Evolutionary conservation across 2,113 vertebrate genomes (phyloP), one percentile per base, ranked within the genome.

Genomic region (Eulemur macaco): DNA sequence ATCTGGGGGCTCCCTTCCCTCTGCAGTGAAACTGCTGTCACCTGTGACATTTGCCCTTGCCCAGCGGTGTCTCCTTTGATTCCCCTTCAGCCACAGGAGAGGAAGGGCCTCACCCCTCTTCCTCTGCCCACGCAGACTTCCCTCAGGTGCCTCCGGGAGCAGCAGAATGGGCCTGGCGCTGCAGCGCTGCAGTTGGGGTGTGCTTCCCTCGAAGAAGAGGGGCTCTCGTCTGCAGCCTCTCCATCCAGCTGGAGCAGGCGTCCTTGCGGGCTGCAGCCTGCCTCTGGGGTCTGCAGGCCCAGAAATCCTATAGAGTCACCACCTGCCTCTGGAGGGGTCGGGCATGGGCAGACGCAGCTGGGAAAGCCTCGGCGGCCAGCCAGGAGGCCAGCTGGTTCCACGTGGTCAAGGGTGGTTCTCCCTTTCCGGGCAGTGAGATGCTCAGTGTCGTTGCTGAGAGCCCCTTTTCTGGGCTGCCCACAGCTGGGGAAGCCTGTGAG

Each of bases 321-420:
- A 13, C 13, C n/a, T 17, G 13, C 5, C 18, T 54, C 42, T 66
- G 31, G 10, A 54, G 31, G 47, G 54, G 11, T 11, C 1, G 3
- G 71, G 63, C 7, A 14, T 37, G 50, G 31, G 25, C 5, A 29
- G 31, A 60, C 6, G 5, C 5, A 8, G 37, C 37, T 68, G 31
- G 12, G 9, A 56, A 12, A 39, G 37, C 66, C 39, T 73, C 52
- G 6, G 60, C 0, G 1, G 34, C 84, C 27, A 31, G 60, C 21
- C 31, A 54, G 34, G 42, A 3, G 37, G 4, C 17, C 20, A 17
- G 31, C 15, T 0, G 0, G 20, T 52, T 15, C 4, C 14, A 5
- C 21, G 21, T 37, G 47, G 17, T 5, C 34, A 20, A 54, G 13
- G 34, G 14, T 9, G 8, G 13, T n/a, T 58, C 68, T 54, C 81